phyloP scores from a whole-genome alignment of 2,797 vertebrate species.

The Sorex maritimensis region DNA sequence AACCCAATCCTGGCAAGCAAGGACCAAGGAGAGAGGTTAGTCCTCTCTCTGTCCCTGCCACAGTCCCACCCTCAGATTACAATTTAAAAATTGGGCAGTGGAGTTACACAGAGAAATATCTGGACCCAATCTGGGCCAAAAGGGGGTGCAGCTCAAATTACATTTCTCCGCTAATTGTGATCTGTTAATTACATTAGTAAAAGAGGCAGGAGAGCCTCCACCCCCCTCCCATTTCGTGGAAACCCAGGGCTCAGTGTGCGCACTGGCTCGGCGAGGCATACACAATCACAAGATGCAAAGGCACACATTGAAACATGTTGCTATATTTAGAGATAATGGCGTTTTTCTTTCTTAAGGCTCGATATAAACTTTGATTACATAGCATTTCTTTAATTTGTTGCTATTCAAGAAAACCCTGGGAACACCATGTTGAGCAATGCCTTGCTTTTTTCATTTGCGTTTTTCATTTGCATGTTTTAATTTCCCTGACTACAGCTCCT shows the following conservation, averaged over 20 bases:
- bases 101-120: constrained; percentile 68
- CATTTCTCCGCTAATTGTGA: constrained; percentile 87
- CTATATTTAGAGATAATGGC: constrained; percentile 90
- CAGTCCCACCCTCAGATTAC: background rate
- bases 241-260: constrained; percentile 70
- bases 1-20: background rate
- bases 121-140: constrained; percentile 73
- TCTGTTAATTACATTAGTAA: constrained; percentile 88
- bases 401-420: constrained; percentile 91
- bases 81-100: constrained; percentile 60
- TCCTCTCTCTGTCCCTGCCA: background rate
- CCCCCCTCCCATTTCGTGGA: constrained; percentile 77
- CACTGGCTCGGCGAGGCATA: constrained; percentile 82
- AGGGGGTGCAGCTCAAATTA: constrained; percentile 75
- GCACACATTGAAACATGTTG: constrained; percentile 70
- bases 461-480: constrained; percentile 93
- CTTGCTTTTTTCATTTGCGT: constrained; percentile 90
- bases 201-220: constrained; percentile 77
- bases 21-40: background rate
- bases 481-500: constrained; percentile 90
- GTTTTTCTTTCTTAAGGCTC: constrained; percentile 90
- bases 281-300: constrained; percentile 82
- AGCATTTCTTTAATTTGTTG: constrained; percentile 92
- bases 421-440: constrained; percentile 88
- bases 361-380: constrained; percentile 92